Base-by-base conservation (phyloP, 2,888 invertebrate species). In the Gasteruption jaculator region DNA sequence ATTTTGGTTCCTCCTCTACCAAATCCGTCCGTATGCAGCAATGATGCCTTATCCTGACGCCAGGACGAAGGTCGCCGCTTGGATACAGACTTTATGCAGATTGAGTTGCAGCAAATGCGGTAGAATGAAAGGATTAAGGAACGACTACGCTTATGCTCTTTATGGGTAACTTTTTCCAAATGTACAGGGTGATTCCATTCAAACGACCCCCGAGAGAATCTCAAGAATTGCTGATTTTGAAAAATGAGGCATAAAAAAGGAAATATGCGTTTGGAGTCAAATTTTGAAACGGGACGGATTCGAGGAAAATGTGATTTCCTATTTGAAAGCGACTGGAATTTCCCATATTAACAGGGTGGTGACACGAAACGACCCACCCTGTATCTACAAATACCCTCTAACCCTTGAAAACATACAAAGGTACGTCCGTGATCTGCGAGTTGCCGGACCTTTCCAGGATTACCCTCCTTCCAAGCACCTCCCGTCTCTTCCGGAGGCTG, bases 101-200 rank as follows among this genome's bases (percentile, higher is more conserved):
- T 67, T 77, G 16, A 63, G 70, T 12, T 68, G 69, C 8, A 57
- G 57, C 1, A 50, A 63, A 2, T 77, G 78, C 52, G 68, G 72
- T 0, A 66, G 69, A 25, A 74, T 76, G 73, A 74, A 74, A 50
- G 74, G 72, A 2, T 66, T 77, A n/a, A 61, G 77, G 12, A 78
- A 78, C 52, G 77, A 78, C 54, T 78, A 78, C 52, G 74, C 75
- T 50, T 75, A 75, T 68, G 71, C 74, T 2, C 57, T 78, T 2
- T 53, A 74, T 39, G 75, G 75, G 71, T 74, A 58, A 49, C 53
- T 42, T 19, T n/a, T n/a, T n/a, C n/a, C n/a, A n/a, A n/a, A n/a
- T n/a, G n/a, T n/a, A n/a, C n/a, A n/a, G n/a, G n/a, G n/a, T n/a
- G n/a, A n/a, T n/a, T n/a, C n/a, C n/a, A n/a, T n/a, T n/a, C n/a